A percentile compares a stretch with the other conserved stretches of the same genome.
These are phyloP conservation scores for Pararge aegeria DNA, from an alignment of 1,140 invertebrate species.

Conservation along the genomic window DNA sequence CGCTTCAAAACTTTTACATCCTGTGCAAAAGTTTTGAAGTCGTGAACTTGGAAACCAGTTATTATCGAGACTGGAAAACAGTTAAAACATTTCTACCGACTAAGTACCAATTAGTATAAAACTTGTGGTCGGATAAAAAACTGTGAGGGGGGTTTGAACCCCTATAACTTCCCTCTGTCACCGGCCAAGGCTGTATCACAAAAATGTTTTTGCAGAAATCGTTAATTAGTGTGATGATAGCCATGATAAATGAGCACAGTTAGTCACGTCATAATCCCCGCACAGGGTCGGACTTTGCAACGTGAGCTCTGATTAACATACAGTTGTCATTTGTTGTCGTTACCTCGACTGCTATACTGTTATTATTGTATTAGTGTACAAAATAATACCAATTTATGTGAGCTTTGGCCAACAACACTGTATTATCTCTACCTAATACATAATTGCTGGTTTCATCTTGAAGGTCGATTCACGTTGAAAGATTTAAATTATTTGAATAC, in stretches of 20 bases:
- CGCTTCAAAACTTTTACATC: too few species aligned
- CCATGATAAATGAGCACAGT: conserved; percentile 14
- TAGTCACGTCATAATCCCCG: conserved; percentile 20
- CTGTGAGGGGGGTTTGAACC: too few species aligned
- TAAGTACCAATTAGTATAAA: too few species aligned
- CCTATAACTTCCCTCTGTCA: too few species aligned
- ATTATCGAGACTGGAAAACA: too few species aligned
- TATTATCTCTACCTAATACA: background rate
- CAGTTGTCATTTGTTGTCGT: conserved; percentile 21
- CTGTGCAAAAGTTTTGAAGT: too few species aligned
- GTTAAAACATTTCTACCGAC: too few species aligned
- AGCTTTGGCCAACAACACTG: background rate
- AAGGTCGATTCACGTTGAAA: background rate
- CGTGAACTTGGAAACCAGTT: too few species aligned
- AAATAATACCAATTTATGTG: conserved; percentile 11
- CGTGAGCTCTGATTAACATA: conserved; percentile 26
- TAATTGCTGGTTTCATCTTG: background rate
- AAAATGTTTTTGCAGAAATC: background rate
- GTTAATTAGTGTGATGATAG: conserved; percentile 1
- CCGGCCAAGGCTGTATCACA: too few species aligned
- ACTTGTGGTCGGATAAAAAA: too few species aligned
- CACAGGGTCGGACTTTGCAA: conserved; percentile 19
- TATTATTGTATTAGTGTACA: conserved; percentile 13
- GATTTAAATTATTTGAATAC: background rate
- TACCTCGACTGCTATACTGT: conserved; percentile 9